Evolutionary conservation across 2,888 invertebrate species (phyloP), one percentile per base, ranked within the genome.

Genomic region (Tenthredo distinguenda): DNA sequence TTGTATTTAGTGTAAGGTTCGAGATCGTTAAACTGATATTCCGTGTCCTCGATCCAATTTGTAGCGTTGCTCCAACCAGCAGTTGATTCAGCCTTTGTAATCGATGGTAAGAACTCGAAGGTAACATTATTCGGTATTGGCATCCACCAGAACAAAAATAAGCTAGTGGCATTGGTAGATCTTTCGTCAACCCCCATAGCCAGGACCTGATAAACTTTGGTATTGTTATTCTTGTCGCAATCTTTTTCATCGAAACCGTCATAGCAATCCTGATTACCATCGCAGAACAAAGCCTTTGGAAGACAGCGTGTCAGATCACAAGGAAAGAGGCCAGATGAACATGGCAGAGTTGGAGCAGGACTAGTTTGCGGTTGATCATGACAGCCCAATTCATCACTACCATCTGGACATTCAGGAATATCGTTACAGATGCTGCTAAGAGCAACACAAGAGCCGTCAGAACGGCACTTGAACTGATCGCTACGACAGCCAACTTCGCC

Each of bases 1-100:
- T 97, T 97, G 91, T 98, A 98, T n/a, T 94, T 94, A 0, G 97
- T 97, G 90, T 94, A 97, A 0, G 98, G 96, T 86, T 95, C 94
- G 76, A 98, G 94, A 84, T 95, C 92, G 0, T 94, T 94, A 90
- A 98, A 97, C 71, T 95, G 95, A 91, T 94, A 95, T 85, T 94
- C 94, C 40, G 94, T 95, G 5, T 95, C 95, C 40, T 95, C 94
- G 4, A 95, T 96, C 97, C 97, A 97, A 0, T 90, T 88, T 0
- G 94, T 93, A 47, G 94, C 94, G 90, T 96, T 96, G 2, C 89
- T 93, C 95, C 97, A 97, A 77, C 94, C 94, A 2, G 95, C 94
- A 2, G 93, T 92, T 4, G 90, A 88, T 6, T 91, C 92, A 0
- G 94, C 94, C 88, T 95, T 95, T 0, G 95, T 91, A 50, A 96